Conservation (phyloP, 2,797 vertebrate genomes). For the Scomberomorus guttatus region DNA sequence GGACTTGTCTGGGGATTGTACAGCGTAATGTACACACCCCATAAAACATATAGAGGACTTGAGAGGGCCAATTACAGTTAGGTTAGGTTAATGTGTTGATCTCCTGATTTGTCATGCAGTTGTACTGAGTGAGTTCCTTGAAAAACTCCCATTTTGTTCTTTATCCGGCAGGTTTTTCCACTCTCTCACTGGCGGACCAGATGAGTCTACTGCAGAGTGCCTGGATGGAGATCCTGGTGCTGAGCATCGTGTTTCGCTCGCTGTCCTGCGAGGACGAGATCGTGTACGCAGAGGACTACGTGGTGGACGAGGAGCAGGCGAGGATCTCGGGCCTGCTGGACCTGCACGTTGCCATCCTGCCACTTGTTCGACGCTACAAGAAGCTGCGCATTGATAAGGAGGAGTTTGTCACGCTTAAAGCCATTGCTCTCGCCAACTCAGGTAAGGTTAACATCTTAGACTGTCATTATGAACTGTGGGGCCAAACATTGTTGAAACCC, state of each 20-base stretch:
- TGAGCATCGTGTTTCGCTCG: slow-evolving; percentile 94
- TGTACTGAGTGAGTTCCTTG: not conserved
- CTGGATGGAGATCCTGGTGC: slow-evolving; percentile 97
- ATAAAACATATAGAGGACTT: slow-evolving; percentile 63
- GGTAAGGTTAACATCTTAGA: slow-evolving; percentile 77
- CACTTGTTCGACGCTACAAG: slow-evolving; percentile 92
- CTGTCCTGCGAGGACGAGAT: slow-evolving; percentile 93
- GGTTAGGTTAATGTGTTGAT: slow-evolving; percentile 55
- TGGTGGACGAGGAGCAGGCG: slow-evolving; percentile 94
- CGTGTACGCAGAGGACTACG: slow-evolving; percentile 93
- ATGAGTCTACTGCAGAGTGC: slow-evolving; percentile 97
- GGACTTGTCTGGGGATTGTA: slow-evolving; percentile 66
- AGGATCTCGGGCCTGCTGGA: slow-evolving; percentile 91
- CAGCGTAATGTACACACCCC: slow-evolving; percentile 58
- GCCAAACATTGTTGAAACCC: not conserved
- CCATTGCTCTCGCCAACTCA: slow-evolving; percentile 94
- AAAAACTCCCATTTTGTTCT: slow-evolving; percentile 16
- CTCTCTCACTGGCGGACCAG: slow-evolving; percentile 94
- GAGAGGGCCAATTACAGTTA: slow-evolving; percentile 45
- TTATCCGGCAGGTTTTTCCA: slow-evolving; percentile 89
- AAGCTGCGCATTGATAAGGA: slow-evolving; percentile 95
- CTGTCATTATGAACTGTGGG: not conserved
- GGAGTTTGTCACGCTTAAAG: slow-evolving; percentile 95
- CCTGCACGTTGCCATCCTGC: slow-evolving; percentile 92
- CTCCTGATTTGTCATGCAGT: slow-evolving; percentile 38